Evolutionary conservation across 2,113 vertebrate genomes (phyloP), one percentile per base, ranked within the genome.

Genomic region (Oenanthe melanoleuca): DNA sequence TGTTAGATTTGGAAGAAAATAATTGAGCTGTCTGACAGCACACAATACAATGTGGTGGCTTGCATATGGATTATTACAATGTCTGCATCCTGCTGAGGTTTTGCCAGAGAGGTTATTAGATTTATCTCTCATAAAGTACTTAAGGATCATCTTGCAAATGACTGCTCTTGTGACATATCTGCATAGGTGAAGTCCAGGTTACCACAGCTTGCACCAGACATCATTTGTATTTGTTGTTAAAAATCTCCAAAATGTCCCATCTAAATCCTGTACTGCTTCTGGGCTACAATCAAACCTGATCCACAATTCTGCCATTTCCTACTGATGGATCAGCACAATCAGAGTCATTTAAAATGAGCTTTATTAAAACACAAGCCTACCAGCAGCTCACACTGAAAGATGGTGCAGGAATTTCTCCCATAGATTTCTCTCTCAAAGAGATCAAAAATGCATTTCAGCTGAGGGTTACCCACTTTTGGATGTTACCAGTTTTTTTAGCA

Each of bases 61-160:
- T 53, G 57, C 89, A 45, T 38, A 59, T 22, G 40, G 90, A 60
- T 88, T 87, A 42, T 52, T 49, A 52, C 0, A 7, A 75, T 53
- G 72, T 79, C 97, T 38, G 29, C 71, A 42, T 61, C 84, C 75
- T 81, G 94, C 63, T 86, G 60, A 86, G 69, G 67, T 66, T 88
- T 87, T 72, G 86, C 87, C 80, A 74, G 80, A 38, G 75, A 86
- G 85, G 81, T 92, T 90, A 92, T 89, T 92, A 90, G 88, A 86
- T 86, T 95, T 93, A 34, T 88, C 33, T 93, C 81, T 88, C 56
- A 47, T 71, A 75, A 96, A 90, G 89, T 63, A 86, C 79, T 71
- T 66, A 17, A 88, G 82, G 92, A 94, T 93, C 88, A 78, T 77
- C 69, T 93, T 90, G 88, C 69, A 93, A 80, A 90, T 90, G 45